phyloP scores from a whole-genome alignment of 23 tunicate species.

The Corella eumyota region DNA sequence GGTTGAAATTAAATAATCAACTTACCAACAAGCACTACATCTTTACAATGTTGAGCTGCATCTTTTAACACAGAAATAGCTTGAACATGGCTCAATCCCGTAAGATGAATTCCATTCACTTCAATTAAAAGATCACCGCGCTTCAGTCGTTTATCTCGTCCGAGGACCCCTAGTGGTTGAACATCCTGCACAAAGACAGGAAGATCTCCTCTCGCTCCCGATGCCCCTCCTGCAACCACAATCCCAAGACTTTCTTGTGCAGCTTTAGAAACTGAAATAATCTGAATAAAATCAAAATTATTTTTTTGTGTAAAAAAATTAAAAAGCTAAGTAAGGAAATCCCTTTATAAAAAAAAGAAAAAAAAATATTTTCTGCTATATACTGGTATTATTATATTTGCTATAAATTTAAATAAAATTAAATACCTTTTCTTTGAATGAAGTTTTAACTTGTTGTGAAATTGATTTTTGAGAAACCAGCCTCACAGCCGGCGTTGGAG shows the following conservation, averaged over 20 bases:
- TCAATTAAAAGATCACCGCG: constrained; percentile 64
- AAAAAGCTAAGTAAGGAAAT: no score
- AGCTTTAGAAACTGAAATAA: constrained; percentile 40
- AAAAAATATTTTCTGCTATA: no score
- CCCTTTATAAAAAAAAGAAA: no score
- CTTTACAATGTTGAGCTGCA: constrained; percentile 59
- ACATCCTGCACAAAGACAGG: constrained; percentile 90
- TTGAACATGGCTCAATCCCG: constrained; percentile 52
- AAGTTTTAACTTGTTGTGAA: no score
- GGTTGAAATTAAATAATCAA: background rate
- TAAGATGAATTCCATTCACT: constrained; percentile 48
- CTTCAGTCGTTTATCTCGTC: constrained; percentile 53
- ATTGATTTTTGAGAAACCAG: no score
- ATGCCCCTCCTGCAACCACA: constrained; percentile 73
- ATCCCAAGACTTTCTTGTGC: constrained; percentile 75
- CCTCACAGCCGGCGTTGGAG: no score
- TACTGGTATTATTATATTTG: no score
- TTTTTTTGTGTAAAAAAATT: background rate
- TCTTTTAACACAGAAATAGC: constrained; percentile 56
- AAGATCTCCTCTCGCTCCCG: constrained; percentile 38
- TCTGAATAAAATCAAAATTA: constrained; percentile 5
- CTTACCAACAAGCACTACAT: constrained; percentile 23
- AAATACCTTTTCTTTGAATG: no score
- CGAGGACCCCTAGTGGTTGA: constrained; percentile 49
- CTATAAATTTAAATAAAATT: no score